Evolutionary conservation across 2,888 invertebrate species (phyloP), one percentile per base, ranked within the genome.

Genomic region (Heliconius aoede): DNA sequence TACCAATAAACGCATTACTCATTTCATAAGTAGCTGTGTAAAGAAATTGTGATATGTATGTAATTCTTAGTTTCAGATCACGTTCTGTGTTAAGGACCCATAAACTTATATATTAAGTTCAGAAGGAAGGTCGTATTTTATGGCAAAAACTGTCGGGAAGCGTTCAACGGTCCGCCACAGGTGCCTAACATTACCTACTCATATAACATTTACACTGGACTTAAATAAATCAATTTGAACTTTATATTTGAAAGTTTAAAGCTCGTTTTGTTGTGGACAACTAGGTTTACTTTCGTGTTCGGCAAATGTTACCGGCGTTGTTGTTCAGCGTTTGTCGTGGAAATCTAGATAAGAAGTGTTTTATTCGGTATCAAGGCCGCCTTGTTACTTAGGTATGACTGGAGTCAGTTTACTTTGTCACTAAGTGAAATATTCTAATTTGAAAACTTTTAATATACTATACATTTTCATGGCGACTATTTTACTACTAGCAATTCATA

Each of bases 81-180:
- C 80, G 80, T 80, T 75, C 72, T 71, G 28, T 75, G 75, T 77
- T 73, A 77, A 75, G 76, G 67, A 71, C 64, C 76, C 78, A 80
- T 80, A 78, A 80, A 78, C 61, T 80, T 77, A 73, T 75, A 80
- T 80, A 76, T 73, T 69, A 78, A 79, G 78, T 58, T 72, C 72
- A 72, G 26, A 36, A 60, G 24, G 24, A 60, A 72, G 72, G 72
- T 72, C 58, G 40, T 72, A 40, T 61, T 72, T 60, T 58, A 40
- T 40, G 72, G 26, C 61, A 61, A 72, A 61, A 81, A 81, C 81
- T 82, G 81, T 80, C 79, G 81, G 76, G 80, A 74, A 76, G 76
- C 78, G 76, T 79, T 81, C 77, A 75, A 75, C 71, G 76, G 74
- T 76, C 78, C 74, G 78, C 77, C 32, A 72, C 71, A 65, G 73